Percentiles rank a stretch among this genome's conserved stretches.
Conservation (phyloP, 2,888 invertebrate genomes). For the Pheosia tremula region DNA sequence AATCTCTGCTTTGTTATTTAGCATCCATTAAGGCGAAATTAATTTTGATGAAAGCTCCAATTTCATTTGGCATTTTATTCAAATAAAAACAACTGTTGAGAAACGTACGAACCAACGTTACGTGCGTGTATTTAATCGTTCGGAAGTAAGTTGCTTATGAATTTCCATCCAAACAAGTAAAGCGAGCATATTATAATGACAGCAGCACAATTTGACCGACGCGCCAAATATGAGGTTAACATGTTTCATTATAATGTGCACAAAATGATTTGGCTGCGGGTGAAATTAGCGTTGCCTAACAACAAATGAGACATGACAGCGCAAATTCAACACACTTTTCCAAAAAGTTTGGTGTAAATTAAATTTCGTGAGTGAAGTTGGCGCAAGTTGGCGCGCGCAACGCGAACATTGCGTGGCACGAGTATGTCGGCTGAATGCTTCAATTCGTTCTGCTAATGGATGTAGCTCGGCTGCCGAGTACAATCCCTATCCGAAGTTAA, state of each 20-base stretch:
- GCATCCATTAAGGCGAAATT: slow-evolving; percentile 47
- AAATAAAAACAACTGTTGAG: slow-evolving; percentile 22
- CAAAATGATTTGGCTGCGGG: slow-evolving; percentile 61
- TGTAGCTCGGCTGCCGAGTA: slow-evolving; percentile 5
- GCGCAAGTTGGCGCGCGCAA: slow-evolving; percentile 54
- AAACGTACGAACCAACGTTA: not conserved
- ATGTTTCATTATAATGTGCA: slow-evolving; percentile 65
- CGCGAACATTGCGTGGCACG: slow-evolving; percentile 52
- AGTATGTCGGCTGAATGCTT: slow-evolving; percentile 31
- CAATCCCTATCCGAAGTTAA: slow-evolving; percentile 6
- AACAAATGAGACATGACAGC: slow-evolving; percentile 70
- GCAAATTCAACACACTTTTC: slow-evolving; percentile 67
- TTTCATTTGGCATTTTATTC: slow-evolving; percentile 27
- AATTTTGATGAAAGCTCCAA: slow-evolving; percentile 47
- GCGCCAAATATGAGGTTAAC: slow-evolving; percentile 56
- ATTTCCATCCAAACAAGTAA: slow-evolving; percentile 42
- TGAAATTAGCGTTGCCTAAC: slow-evolving; percentile 66
- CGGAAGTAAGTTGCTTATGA: slow-evolving; percentile 39
- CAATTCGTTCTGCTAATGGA: slow-evolving; percentile 31
- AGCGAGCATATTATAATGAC: slow-evolving; percentile 45
- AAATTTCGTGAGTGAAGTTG: slow-evolving; percentile 64
- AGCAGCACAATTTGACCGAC: slow-evolving; percentile 61
- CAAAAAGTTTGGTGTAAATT: slow-evolving; percentile 70
- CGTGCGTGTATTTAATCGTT: not conserved
- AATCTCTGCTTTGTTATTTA: slow-evolving; percentile 48